Evolutionary conservation across 2,888 invertebrate species (phyloP).

Genomic region (Electrophaes corylata): DNA sequence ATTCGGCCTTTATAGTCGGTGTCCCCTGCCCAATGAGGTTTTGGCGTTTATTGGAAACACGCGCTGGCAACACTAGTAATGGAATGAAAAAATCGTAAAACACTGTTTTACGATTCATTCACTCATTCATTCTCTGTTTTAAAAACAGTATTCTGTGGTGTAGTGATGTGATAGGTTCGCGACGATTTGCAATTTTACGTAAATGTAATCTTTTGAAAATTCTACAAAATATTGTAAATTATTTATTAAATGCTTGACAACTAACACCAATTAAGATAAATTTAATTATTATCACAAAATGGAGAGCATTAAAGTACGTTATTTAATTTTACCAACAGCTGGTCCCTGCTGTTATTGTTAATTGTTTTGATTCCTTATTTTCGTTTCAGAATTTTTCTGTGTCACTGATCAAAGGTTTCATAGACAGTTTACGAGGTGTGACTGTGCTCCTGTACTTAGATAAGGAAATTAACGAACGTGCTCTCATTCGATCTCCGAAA

Average conservation of each 20-base stretch:
- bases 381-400: conserved; percentile 86
- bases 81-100: too few relatives aligned
- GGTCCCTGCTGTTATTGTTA: conserved; percentile 34
- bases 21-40: too few relatives aligned
- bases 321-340: conserved; percentile 20
- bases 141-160: too few relatives aligned
- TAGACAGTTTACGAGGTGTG: conserved; percentile 92
- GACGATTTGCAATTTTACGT: neutral
- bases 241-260: neutral
- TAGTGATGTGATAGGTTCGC: too few relatives aligned
- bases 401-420: conserved; percentile 88
- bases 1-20: too few relatives aligned
- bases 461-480: conserved; percentile 89
- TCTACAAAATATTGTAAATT: conserved; percentile 15
- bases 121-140: too few relatives aligned
- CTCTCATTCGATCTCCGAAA: conserved; percentile 81
- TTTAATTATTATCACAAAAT: conserved; percentile 19
- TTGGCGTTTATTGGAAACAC: too few relatives aligned
- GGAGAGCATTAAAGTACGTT: conserved; percentile 44
- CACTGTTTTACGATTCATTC: too few relatives aligned
- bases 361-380: conserved; percentile 46
- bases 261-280: neutral
- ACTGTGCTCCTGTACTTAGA: conserved; percentile 90
- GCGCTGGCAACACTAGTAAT: too few relatives aligned
- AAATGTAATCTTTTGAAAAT: neutral